A percentile compares a stretch with the other conserved stretches of the same genome.
phyloP scores from a whole-genome alignment of 2,113 vertebrate species.

The Hemiprocne comata region DNA sequence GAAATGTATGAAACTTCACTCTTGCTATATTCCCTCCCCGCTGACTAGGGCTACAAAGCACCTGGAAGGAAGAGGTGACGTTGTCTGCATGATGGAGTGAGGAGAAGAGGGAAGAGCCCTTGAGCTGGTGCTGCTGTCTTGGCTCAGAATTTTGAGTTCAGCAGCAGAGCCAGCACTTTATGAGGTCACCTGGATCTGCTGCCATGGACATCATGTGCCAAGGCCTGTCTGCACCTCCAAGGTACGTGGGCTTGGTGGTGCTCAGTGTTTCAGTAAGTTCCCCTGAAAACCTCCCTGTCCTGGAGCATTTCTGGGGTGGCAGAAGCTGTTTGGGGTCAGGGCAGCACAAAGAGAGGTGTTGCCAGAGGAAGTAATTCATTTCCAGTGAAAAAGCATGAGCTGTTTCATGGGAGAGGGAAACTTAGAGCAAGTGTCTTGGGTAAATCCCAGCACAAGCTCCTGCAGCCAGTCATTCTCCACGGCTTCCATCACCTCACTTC shows the following conservation, averaged over 20 bases:
- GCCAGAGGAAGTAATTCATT: neutral
- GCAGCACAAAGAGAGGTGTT: neutral
- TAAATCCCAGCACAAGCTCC: neutral
- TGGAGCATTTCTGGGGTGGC: neutral
- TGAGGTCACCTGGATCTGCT: neutral
- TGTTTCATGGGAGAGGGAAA: neutral
- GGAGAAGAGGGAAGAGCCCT: neutral
- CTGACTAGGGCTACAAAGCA: neutral
- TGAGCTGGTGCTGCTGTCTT: accelerated
- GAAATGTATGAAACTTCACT: neutral
- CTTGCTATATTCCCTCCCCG: neutral
- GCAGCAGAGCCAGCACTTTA: neutral
- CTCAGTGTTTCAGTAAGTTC: neutral
- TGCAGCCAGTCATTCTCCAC: neutral
- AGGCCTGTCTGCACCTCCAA: neutral
- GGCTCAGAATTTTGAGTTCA: neutral
- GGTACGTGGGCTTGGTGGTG: neutral
- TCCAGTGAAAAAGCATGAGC: neutral
- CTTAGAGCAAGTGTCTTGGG: neutral
- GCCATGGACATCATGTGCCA: accelerated
- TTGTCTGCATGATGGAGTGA: accelerated
- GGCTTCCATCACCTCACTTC: neutral
- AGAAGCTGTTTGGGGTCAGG: neutral
- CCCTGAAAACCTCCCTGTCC: neutral
- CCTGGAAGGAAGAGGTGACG: neutral